Evolutionary conservation across 2,797 vertebrate genomes (phyloP).

Genomic region (Gallinago solitaria): DNA sequence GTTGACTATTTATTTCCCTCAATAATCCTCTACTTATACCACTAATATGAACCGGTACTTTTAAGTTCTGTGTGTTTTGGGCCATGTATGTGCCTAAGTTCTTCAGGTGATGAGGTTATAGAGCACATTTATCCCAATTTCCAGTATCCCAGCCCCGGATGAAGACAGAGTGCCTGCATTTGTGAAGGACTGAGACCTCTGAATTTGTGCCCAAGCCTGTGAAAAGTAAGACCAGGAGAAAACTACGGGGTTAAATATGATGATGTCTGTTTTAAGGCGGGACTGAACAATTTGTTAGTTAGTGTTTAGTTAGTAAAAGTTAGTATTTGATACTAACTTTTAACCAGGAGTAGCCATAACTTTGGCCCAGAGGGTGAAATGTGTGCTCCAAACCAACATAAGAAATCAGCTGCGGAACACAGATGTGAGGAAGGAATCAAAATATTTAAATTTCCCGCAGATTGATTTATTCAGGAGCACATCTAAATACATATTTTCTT

Average conservation of each 20-base stretch:
- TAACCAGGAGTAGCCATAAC: not conserved
- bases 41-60: not conserved
- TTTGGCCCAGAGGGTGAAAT: not conserved
- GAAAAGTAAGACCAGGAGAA: not conserved
- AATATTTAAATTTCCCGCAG: not conserved
- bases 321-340: not conserved
- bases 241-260: not conserved
- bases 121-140: not conserved
- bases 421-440: not conserved
- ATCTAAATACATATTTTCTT: not conserved
- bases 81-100: rapidly evolving
- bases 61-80: not conserved
- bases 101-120: not conserved
- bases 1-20: not conserved
- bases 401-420: not conserved
- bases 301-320: too few relatives aligned
- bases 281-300: not conserved
- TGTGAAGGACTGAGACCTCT: not conserved
- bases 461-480: not conserved
- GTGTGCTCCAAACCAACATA: not conserved
- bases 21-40: not conserved
- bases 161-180: not conserved
- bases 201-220: not conserved
- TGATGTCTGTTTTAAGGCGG: not conserved
- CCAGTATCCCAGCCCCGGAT: not conserved